Base-by-base conservation (phyloP, 2,113 vertebrate species). In the Stomatorhinus ivindoensis region DNA sequence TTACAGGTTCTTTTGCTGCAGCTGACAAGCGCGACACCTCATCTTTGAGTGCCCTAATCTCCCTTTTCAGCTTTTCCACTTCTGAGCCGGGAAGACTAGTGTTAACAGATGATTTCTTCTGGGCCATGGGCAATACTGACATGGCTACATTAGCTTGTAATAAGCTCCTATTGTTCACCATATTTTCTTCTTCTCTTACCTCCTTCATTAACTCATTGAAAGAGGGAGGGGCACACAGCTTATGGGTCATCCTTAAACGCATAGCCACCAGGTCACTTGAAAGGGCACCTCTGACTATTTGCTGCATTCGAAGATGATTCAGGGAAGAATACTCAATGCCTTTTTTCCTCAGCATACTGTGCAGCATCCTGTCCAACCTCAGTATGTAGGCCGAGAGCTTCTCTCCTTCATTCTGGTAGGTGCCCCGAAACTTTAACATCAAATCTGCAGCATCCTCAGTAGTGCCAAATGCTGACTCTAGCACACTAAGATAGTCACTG, bases 401-500 rank as follows among this genome's bases (percentile, higher is more conserved):
- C 47, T 88, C 87, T 35, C 39, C 39, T 7, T n/a, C 24, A 17
- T 73, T 61, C 42, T 88, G 87, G 35, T 24, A 73, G 27, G 87
- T 88, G 35, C 44, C 21, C 10, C 87, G 15, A 24, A 88, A 88
- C 58, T 19, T 88, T 24, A 76, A 53, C 35, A 88, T 39, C 15
- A 88, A 24, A 55, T 88, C 87, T 42, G 21, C 21, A 21, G n/a
- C 87, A 88, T 58, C 55, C 27, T 88, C 87, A 21, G 42, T 88
- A 3, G 87, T 88, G 11, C 55, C 87, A 76, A 69, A 88, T 27
- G 87, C 87, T 39, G 50, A 58, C 50, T 88, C 87, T 17, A 88
- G 35, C 8, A 21, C 58, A 69, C n/a, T 35, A 35, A 88, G 24
- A 55, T 88, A 73, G 27, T 88, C 87, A 31, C 44, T 58, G 15